These are phyloP conservation scores for Carcharodon carcharias DNA, from an alignment of 2,797 vertebrate species.

Conservation along the genomic window DNA sequence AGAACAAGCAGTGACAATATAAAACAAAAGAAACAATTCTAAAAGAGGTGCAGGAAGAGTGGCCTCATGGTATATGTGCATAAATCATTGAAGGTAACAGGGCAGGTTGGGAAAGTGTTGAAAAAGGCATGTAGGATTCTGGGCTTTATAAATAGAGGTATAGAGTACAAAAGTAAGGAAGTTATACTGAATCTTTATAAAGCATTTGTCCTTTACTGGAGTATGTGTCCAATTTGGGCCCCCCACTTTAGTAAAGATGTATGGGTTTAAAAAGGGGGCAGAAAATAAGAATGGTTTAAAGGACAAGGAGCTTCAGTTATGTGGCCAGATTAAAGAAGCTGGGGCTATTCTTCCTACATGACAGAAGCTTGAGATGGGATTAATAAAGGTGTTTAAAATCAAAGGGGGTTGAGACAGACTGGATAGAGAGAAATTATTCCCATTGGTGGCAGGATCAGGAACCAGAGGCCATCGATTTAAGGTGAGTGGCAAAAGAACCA, in stretches of 20 bases:
- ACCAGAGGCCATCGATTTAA: background rate
- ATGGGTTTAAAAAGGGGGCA: background rate
- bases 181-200: background rate
- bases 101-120: background rate
- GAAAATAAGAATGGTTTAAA: background rate
- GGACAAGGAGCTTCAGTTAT: background rate
- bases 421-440: background rate
- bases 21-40: background rate
- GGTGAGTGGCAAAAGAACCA: no score
- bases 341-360: no score
- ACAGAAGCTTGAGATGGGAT: background rate
- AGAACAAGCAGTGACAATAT: background rate
- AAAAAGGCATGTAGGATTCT: background rate
- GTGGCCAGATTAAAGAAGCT: background rate
- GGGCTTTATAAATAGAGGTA: background rate
- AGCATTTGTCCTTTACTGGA: background rate
- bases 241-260: background rate
- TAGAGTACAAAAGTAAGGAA: background rate
- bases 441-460: background rate
- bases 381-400: background rate
- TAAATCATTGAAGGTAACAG: background rate
- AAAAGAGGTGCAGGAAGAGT: background rate
- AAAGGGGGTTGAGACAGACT: no score
- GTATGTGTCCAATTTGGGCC: background rate
- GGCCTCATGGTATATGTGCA: background rate